These are phyloP conservation scores for Sminthopsis crassicaudata DNA, from an alignment of 2,113 vertebrate genomes.

Conservation along the genomic window DNA sequence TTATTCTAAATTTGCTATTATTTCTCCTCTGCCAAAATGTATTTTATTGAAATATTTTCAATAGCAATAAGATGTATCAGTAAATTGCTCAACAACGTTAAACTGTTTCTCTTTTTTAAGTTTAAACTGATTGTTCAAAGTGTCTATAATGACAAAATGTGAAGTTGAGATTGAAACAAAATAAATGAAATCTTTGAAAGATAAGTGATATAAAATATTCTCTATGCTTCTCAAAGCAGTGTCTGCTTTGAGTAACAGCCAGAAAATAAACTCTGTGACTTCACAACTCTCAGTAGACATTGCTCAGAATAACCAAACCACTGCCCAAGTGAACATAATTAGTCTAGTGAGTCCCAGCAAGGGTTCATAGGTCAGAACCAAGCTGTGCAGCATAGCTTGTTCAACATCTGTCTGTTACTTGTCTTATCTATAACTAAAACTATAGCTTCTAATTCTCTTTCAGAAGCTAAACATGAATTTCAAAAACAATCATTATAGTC, in stretches of 20 bases:
- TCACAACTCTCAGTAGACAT: neutral
- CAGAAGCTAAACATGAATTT: neutral
- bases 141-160: neutral
- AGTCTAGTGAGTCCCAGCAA: accelerated
- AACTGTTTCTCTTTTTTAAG: neutral
- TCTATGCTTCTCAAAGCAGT: neutral
- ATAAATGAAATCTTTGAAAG: slow-evolving; percentile 27
- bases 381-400: accelerated
- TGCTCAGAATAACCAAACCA: neutral
- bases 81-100: neutral
- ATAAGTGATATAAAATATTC: neutral
- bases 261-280: neutral
- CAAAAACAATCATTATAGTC: neutral
- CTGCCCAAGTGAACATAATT: neutral
- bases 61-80: neutral
- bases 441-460: neutral
- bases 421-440: neutral
- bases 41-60: neutral
- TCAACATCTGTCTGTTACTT: neutral
- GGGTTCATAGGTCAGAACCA: neutral
- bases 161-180: slow-evolving; percentile 3
- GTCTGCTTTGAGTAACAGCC: neutral
- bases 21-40: neutral
- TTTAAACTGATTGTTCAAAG: neutral
- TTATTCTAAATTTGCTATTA: accelerated